Evolutionary conservation across 1,140 invertebrate genomes (phyloP).

Genomic region (Probaryconus sp.): DNA sequence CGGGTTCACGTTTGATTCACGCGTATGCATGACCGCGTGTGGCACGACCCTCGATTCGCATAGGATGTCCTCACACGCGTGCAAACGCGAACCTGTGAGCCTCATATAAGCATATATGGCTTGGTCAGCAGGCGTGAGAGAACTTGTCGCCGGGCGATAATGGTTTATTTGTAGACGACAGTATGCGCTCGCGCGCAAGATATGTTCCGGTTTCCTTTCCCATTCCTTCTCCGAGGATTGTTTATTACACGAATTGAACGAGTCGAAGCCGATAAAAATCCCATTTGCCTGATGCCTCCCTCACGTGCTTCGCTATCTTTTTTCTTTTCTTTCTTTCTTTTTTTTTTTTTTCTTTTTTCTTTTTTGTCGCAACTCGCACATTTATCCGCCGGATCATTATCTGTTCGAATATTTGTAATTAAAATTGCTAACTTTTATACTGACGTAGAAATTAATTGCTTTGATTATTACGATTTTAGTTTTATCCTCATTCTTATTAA

Average conservation of each 20-base stretch:
- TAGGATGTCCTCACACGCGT: constrained; percentile 55
- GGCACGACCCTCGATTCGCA: constrained; percentile 65
- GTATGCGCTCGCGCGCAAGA: constrained; percentile 70
- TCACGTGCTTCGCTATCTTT: constrained; percentile 51
- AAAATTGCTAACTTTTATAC: constrained; percentile 46
- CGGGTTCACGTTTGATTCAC: constrained; percentile 78
- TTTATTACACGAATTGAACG: constrained; percentile 78
- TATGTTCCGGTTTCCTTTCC: constrained; percentile 77
- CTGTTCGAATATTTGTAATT: constrained; percentile 52
- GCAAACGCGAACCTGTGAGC: constrained; percentile 29
- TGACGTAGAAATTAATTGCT: constrained; percentile 17
- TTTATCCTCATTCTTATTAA: too few species aligned
- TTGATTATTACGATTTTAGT: too few species aligned
- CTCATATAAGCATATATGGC: constrained; percentile 56
- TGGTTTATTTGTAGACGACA: constrained; percentile 78
- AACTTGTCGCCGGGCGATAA: constrained; percentile 78
- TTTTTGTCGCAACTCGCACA: constrained; percentile 42
- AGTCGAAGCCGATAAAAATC: constrained; percentile 77
- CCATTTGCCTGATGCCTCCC: constrained; percentile 67
- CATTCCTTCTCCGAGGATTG: constrained; percentile 72
- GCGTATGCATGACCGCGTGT: constrained; percentile 68
- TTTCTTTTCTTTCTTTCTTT: too few species aligned
- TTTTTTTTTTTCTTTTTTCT: background rate
- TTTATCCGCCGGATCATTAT: constrained; percentile 53
- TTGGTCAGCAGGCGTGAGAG: constrained; percentile 73